Conservation (phyloP, 2,888 invertebrate species). For the Nasonovia ribisnigri region DNA sequence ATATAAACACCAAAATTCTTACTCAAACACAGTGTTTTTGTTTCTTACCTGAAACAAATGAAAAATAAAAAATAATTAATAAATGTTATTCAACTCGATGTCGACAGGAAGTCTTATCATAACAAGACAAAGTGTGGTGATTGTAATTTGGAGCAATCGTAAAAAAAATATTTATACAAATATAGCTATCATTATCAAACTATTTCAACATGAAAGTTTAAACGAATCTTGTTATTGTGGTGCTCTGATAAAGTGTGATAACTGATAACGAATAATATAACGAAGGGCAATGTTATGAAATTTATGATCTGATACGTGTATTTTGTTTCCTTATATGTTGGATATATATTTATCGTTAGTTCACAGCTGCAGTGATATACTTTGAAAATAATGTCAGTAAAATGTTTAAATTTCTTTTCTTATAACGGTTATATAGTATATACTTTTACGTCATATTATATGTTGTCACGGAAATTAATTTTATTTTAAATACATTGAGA, state of each 20-base stretch:
- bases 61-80: background rate
- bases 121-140: background rate
- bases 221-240: background rate
- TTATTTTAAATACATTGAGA: background rate
- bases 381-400: background rate
- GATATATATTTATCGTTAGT: background rate
- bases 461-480: no score
- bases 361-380: background rate
- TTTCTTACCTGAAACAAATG: constrained; percentile 2
- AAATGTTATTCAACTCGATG: background rate
- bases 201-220: background rate
- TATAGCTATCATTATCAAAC: background rate
- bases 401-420: no score
- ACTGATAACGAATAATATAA: no score
- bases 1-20: constrained; percentile 25
- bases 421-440: no score
- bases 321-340: background rate
- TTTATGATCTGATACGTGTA: background rate
- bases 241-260: background rate
- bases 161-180: background rate
- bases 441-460: no score
- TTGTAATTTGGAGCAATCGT: background rate
- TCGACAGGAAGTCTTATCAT: background rate
- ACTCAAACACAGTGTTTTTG: background rate
- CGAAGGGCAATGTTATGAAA: background rate